Evolutionary conservation across 1,140 invertebrate genomes (phyloP), one percentile per base, ranked within the genome.

Genomic region (Cylas formicarius): DNA sequence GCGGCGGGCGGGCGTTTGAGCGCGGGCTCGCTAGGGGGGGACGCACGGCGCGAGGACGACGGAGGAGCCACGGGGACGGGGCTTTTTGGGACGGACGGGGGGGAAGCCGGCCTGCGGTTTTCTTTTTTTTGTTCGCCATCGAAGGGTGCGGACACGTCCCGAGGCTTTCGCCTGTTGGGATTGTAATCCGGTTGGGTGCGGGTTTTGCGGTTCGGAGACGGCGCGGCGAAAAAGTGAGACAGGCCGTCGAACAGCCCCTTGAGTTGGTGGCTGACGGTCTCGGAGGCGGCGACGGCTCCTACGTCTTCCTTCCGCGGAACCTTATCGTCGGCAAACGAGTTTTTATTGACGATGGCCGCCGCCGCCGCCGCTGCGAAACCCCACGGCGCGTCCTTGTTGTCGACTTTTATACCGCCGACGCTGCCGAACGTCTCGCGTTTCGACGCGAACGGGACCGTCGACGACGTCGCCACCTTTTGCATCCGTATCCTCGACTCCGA

Each of bases 201-300:
- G 53, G 51, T 66, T 54, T 26, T 67, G 40, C 43, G 59, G 64
- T 44, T 65, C 34, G 65, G 60, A 3, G 65, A 70, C 5, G 77
- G 75, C 17, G 80, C 74, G 24, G 82, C 80, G 60, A 86, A 91
- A 52, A 89, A 79, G 62, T 90, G 86, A 44, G 86, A 89, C 6
- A 91, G 69, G 2, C 86, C 86, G 64, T 91, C 86, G 67, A 84
- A 89, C 1, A 91, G 67, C 14, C 84, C 80, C 37, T 81, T 81
- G 8, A 89, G 61, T 50, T 84, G n/a, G n/a, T n/a, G n/a, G n/a
- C n/a, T n/a, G n/a, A n/a, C n/a, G n/a, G 82, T 4, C 77, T 74
- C 52, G 72, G 69, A 17, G 77, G 76, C 50, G 73, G 63, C 60
- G 18, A 57, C 28, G 24, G 26, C 24, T 53, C 49, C 52, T n/a